These are phyloP conservation scores for Sterrhoptilus dennistouni DNA, from an alignment of 2,113 vertebrate species.

Conservation along the genomic window DNA sequence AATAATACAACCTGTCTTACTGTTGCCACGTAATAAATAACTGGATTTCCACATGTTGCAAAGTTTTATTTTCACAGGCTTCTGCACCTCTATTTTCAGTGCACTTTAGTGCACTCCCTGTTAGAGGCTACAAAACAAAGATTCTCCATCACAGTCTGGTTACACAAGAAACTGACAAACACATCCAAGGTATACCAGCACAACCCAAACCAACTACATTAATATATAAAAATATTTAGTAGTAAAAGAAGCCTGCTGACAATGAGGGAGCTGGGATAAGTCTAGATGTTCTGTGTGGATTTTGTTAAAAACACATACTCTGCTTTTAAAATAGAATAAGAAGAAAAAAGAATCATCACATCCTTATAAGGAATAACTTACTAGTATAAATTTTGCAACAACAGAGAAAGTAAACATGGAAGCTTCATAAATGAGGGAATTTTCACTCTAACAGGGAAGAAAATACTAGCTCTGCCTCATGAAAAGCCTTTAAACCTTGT, in stretches of 20 bases:
- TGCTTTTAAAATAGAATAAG: neutral
- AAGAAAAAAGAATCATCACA: neutral
- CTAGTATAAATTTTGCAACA: neutral
- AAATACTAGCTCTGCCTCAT: neutral
- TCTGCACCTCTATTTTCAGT: slow-evolving; percentile 1
- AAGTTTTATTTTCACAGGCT: slow-evolving; percentile 3
- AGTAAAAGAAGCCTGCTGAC: neutral
- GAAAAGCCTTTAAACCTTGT: neutral
- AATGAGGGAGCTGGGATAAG: neutral
- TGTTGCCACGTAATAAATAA: slow-evolving; percentile 47
- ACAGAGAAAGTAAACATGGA: neutral
- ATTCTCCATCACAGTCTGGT: neutral
- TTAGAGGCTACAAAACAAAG: neutral
- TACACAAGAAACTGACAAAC: neutral
- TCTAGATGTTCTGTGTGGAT: neutral
- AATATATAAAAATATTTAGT: neutral
- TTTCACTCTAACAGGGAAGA: neutral
- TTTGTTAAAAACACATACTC: neutral
- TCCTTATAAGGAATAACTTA: neutral
- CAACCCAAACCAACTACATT: neutral
- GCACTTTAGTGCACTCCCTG: neutral
- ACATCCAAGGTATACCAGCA: neutral
- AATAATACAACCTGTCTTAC: neutral
- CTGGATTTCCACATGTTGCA: slow-evolving; percentile 14
- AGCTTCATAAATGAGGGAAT: neutral